Base-by-base conservation (phyloP, 2,113 vertebrate genomes). In the Platycercus adscitus region DNA sequence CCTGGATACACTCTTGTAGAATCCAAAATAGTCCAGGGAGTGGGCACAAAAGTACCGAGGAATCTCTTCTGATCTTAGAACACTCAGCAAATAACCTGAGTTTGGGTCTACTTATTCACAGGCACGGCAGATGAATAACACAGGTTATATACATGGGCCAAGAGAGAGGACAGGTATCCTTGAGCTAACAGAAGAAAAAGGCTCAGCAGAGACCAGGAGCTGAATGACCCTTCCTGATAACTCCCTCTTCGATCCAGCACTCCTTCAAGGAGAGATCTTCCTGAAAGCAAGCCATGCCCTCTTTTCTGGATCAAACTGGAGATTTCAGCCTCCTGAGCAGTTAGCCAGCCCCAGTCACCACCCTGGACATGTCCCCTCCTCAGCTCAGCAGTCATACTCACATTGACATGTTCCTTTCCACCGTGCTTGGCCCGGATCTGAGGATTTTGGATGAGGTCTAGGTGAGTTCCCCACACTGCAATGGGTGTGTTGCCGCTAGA, bases 361-460 rank as follows among this genome's bases (percentile, higher is more conserved):
- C 6, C 2, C 0, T 9, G 41, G 35, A 12, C 13, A 1, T 0
- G 7, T 52, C 6, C 17, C 16, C 4, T 35, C 17, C 50, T 71
- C 71, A 75, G 29, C 25, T 24, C 35, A 28, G 46, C 46, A 47
- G 24, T 3, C 7, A 7, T 49, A 99, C 99, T 99, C 98, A 99
- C 99, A 2, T 99, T 99, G 94, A 99, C 96, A 0, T 99, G 99
- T 79, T 99, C 99, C 56, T 99, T 98, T 23, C 97, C 98, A 33
- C 99, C 99, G 4, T 99, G 99, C 95, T 99, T 99, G 91, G 99
- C 99, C 91, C 99, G 98, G 97, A 99, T 99, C 96, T 99, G 99
- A 8, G 99, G 99, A 58, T 98, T 99, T 95, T 99, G 99, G 93
- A 99, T 99, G 92, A 99, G 99, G 97, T 99, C 99, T 97, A 99